These are phyloP conservation scores for Zaprionus africanus DNA, from an alignment of 1,140 invertebrate genomes.

Conservation along the genomic window DNA sequence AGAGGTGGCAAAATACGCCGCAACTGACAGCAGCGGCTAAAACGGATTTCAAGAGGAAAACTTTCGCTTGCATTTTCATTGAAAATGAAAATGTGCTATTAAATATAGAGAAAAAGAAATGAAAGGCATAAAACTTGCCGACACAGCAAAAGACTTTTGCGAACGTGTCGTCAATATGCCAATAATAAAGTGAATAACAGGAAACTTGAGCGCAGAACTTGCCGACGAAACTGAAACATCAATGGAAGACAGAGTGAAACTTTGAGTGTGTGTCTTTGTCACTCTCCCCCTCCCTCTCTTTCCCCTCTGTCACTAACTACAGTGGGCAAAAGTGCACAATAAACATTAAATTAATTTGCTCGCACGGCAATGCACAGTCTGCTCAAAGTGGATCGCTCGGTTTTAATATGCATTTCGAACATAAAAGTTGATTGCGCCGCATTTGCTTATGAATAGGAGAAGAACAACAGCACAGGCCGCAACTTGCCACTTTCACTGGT, in stretches of 20 bases:
- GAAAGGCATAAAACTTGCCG: not conserved
- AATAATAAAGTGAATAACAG: not conserved
- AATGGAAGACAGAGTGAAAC: not conserved
- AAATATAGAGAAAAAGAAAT: not conserved
- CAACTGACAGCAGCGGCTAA: not conserved
- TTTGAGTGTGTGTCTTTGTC: not conserved
- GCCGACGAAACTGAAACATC: not conserved
- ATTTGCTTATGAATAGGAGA: constrained; percentile 26
- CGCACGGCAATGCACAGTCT: not conserved
- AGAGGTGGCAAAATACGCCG: constrained; percentile 14
- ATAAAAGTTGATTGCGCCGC: constrained; percentile 31
- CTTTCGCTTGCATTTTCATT: not conserved
- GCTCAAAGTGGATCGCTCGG: not conserved
- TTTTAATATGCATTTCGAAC: constrained; percentile 20
- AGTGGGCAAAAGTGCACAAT: not conserved
- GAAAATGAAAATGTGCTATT: not conserved
- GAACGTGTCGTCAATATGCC: constrained; percentile 19
- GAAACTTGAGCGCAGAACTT: constrained; percentile 1
- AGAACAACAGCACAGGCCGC: constrained; percentile 1
- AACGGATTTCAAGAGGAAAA: not conserved
- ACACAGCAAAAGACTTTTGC: not conserved
- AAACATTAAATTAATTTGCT: not conserved
- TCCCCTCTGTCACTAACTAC: no score
- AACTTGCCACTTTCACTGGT: constrained; percentile 27
- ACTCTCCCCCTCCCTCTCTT: not conserved